A percentile compares a stretch with the other conserved stretches of the same genome.
Evolutionary conservation across 2,113 vertebrate genomes (phyloP).

Genomic region (Tachysurus fulvidraco): DNA sequence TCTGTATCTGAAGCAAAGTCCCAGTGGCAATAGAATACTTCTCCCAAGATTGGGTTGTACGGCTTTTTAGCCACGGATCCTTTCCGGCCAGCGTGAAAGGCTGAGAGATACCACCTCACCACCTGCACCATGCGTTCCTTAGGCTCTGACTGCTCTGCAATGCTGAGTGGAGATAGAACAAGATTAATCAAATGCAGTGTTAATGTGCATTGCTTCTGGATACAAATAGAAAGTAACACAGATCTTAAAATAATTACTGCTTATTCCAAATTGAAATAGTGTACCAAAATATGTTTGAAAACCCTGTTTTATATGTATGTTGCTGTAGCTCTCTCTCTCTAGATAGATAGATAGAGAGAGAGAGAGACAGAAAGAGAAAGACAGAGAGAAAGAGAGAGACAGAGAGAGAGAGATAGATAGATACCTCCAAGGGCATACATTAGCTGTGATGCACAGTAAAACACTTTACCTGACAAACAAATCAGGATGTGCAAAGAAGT

Average conservation of each 20-base stretch:
- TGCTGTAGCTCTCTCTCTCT: background rate
- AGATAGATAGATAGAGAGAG: background rate
- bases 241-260: background rate
- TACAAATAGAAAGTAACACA: background rate
- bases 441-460: background rate
- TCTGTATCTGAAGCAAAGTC: conserved; percentile 83
- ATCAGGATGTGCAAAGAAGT: conserved; percentile 98
- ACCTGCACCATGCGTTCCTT: conserved; percentile 94
- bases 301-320: too few relatives aligned
- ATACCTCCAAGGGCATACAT: background rate
- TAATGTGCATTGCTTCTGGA: background rate
- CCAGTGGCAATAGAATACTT: conserved; percentile 97
- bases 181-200: background rate
- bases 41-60: conserved; percentile 96
- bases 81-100: conserved; percentile 98
- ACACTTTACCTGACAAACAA: conserved; percentile 90
- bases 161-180: conserved; percentile 69
- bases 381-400: too few relatives aligned
- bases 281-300: background rate
- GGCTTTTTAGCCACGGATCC: conserved; percentile 99
- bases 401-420: too few relatives aligned
- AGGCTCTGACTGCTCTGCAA: conserved; percentile 90
- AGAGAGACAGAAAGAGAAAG: too few relatives aligned
- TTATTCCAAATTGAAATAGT: background rate
- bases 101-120: conserved; percentile 97